Conservation (phyloP, 1,140 invertebrate genomes). For the Drosophila subobscura region DNA sequence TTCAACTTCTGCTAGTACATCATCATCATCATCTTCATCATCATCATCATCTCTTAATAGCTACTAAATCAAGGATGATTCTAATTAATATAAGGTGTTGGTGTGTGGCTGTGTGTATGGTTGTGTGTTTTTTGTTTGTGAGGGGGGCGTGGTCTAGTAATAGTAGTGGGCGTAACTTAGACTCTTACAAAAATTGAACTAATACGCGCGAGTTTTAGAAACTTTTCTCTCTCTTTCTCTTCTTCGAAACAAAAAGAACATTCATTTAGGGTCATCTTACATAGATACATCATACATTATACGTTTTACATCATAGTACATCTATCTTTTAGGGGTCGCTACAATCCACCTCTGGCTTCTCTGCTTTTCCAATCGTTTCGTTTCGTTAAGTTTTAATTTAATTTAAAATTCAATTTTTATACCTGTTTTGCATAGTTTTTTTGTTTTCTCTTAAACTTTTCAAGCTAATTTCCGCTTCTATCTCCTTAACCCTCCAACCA, state of each 20-base stretch:
- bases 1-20: constrained; percentile 43
- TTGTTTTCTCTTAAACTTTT: constrained; percentile 41
- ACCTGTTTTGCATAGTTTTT: constrained; percentile 45
- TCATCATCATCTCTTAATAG: not conserved
- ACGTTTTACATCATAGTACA: no score
- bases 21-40: constrained; percentile 3
- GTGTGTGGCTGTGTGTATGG: not conserved
- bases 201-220: constrained; percentile 75
- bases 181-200: constrained; percentile 71
- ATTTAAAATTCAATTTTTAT: constrained; percentile 65
- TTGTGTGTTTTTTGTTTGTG: not conserved
- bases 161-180: constrained; percentile 61
- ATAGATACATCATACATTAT: constrained; percentile 2
- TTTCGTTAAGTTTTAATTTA: constrained; percentile 41
- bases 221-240: constrained; percentile 53
- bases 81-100: no score
- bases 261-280: not conserved
- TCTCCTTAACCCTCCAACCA: not conserved
- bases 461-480: constrained; percentile 33
- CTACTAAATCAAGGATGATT: no score
- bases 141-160: constrained; percentile 23
- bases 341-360: no score
- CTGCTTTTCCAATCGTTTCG: constrained; percentile 13
- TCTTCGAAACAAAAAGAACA: constrained; percentile 14
- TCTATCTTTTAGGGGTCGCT: no score